Evolutionary conservation across 2,797 vertebrate species (phyloP).

Genomic region (Chiloscyllium punctatum): DNA sequence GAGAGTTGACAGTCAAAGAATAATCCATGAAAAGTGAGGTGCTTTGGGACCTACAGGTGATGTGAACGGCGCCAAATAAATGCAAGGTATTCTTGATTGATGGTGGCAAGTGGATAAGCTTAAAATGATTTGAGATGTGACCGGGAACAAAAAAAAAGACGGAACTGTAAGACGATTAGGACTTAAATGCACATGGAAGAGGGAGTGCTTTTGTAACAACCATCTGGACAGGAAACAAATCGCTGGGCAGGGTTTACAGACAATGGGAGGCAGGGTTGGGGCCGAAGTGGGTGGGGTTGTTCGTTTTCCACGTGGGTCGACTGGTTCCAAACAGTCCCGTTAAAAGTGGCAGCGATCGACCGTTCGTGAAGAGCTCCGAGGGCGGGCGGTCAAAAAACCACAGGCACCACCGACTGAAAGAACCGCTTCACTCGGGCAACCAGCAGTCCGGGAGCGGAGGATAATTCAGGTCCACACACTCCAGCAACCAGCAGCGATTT

Average conservation of each 20-base stretch:
- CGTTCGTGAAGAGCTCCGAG: not conserved
- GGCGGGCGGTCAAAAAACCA: not conserved
- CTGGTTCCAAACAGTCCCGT: not conserved
- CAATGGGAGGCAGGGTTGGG: not conserved
- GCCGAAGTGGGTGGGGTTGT: not conserved
- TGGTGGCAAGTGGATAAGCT: not conserved
- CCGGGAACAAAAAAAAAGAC: not conserved
- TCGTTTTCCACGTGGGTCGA: not conserved
- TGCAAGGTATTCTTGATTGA: not conserved
- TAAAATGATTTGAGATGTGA: not conserved
- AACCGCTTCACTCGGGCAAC: not conserved
- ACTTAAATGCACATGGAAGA: not conserved
- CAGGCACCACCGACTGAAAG: not conserved
- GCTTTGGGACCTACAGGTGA: not conserved
- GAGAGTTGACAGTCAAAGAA: not conserved
- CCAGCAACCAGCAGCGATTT: not conserved
- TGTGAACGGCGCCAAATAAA: not conserved
- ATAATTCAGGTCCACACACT: not conserved
- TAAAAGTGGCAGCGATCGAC: conserved; percentile 13
- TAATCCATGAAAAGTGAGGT: not conserved
- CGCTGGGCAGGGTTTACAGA: not conserved
- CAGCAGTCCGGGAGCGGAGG: not conserved
- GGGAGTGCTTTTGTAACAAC: not conserved
- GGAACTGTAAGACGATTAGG: not conserved
- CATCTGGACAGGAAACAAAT: not conserved